Conservation (phyloP, 2,888 invertebrate genomes). For the Fragum whitleyi region DNA sequence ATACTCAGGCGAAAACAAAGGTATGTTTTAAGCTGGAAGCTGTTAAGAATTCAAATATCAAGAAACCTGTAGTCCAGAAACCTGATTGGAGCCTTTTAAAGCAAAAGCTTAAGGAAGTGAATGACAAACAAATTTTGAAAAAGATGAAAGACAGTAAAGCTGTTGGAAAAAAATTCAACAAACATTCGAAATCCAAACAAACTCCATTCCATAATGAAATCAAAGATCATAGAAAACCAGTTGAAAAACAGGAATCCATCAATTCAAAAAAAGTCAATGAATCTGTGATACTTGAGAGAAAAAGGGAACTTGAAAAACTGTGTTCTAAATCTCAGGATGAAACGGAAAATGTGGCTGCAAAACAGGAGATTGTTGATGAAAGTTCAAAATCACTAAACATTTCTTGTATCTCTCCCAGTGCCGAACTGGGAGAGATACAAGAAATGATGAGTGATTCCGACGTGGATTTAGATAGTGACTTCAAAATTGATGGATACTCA, state of each 20-base stretch:
- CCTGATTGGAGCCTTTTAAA: conserved; percentile 48
- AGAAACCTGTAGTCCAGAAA: conserved; percentile 24
- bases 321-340: background rate
- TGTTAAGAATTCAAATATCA: conserved; percentile 18
- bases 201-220: background rate
- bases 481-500: conserved; percentile 41
- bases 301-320: conserved; percentile 24
- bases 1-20: conserved; percentile 4
- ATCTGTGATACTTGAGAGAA: conserved; percentile 14
- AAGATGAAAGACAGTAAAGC: conserved; percentile 21
- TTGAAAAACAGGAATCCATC: background rate
- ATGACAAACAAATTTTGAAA: conserved; percentile 28
- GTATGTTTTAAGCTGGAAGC: conserved; percentile 23
- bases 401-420: too few relatives aligned
- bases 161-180: conserved; percentile 25
- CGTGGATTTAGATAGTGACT: conserved; percentile 17
- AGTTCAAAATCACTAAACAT: background rate
- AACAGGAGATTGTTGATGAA: background rate
- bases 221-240: background rate
- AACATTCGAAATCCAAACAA: background rate
- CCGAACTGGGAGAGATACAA: conserved; percentile 3
- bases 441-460: conserved; percentile 15
- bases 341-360: background rate
- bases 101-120: conserved; percentile 47
- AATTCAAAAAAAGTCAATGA: background rate